Evolutionary conservation across 2,888 invertebrate genomes (phyloP).

Genomic region (Apotomis turbidana): DNA sequence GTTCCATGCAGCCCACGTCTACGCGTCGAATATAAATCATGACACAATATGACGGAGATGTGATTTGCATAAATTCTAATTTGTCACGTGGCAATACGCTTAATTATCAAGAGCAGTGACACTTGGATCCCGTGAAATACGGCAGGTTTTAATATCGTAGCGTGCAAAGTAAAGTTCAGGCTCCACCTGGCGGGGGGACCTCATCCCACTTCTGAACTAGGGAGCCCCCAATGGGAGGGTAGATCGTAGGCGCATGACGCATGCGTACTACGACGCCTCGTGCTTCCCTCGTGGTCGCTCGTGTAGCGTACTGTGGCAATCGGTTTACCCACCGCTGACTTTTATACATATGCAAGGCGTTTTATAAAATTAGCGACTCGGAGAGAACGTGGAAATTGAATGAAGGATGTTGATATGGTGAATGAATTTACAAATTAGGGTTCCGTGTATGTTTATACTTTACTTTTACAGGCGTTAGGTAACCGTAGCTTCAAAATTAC

Average conservation of each 20-base stretch:
- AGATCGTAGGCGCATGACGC: conserved; percentile 56
- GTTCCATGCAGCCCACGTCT: background rate
- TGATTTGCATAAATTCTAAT: conserved; percentile 39
- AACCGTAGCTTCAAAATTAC: too few species aligned
- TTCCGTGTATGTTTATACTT: too few species aligned
- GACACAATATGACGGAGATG: conserved; percentile 32
- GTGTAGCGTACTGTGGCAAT: conserved; percentile 48
- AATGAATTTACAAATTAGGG: background rate
- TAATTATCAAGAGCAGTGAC: conserved; percentile 68
- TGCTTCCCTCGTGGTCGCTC: conserved; percentile 71
- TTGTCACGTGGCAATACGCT: conserved; percentile 45
- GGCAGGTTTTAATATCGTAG: conserved; percentile 68
- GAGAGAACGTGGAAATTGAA: conserved; percentile 1
- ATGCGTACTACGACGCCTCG: conserved; percentile 74
- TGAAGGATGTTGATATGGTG: background rate
- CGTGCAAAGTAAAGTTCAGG: conserved; percentile 57
- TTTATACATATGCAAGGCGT: conserved; percentile 14
- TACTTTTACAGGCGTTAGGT: too few species aligned
- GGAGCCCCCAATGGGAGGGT: conserved; percentile 34
- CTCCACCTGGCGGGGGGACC: conserved; percentile 46
- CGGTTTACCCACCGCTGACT: conserved; percentile 37
- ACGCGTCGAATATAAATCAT: conserved; percentile 18
- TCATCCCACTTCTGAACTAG: conserved; percentile 29
- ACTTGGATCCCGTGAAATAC: conserved; percentile 69
- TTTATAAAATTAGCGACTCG: conserved; percentile 1